These are phyloP conservation scores for Drosophila pallidifrons DNA, from an alignment of 1,140 invertebrate genomes.

Conservation along the genomic window DNA sequence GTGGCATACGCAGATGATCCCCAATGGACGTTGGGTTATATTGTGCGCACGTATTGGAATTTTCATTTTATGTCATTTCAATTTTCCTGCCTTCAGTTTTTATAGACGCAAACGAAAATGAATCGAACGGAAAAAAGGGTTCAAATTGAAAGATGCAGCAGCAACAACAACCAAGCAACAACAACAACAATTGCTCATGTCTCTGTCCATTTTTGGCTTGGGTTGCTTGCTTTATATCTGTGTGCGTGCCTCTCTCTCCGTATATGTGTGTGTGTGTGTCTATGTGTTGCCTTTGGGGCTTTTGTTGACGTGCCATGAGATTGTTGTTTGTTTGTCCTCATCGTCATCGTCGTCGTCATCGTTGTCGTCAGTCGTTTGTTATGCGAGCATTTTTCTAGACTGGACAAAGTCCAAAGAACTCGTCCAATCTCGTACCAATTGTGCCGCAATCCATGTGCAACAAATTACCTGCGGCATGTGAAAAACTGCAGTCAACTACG, in stretches of 20 bases:
- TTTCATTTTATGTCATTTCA: slow-evolving; percentile 82
- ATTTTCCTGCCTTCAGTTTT: slow-evolving; percentile 74
- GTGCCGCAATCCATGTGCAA: slow-evolving; percentile 67
- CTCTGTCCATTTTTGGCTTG: slow-evolving; percentile 51
- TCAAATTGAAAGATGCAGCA: slow-evolving; percentile 72
- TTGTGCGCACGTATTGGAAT: slow-evolving; percentile 79
- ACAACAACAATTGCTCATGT: slow-evolving; percentile 53
- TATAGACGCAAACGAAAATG: slow-evolving; percentile 73
- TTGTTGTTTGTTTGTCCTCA: slow-evolving; percentile 49
- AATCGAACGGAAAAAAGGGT: slow-evolving; percentile 72
- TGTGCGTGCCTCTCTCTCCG: slow-evolving; percentile 28
- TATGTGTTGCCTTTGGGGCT: slow-evolving; percentile 52
- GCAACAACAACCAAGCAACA: not conserved
- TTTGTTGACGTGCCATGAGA: slow-evolving; percentile 62
- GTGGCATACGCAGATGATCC: slow-evolving; percentile 36
- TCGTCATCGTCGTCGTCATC: not conserved
- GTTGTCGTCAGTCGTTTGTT: slow-evolving; percentile 6
- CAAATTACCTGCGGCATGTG: slow-evolving; percentile 79
- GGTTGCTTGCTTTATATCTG: slow-evolving; percentile 5
- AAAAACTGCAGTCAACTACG: slow-evolving; percentile 39
- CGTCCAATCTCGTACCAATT: slow-evolving; percentile 54
- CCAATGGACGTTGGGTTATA: slow-evolving; percentile 70
- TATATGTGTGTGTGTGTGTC: slow-evolving; percentile 18
- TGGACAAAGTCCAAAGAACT: slow-evolving; percentile 48
- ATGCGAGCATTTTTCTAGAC: slow-evolving; percentile 24